A percentile compares a stretch with the other conserved stretches of the same genome.
Evolutionary conservation across 2,113 vertebrate genomes (phyloP).

Genomic region (Prochilodus magdalenae): DNA sequence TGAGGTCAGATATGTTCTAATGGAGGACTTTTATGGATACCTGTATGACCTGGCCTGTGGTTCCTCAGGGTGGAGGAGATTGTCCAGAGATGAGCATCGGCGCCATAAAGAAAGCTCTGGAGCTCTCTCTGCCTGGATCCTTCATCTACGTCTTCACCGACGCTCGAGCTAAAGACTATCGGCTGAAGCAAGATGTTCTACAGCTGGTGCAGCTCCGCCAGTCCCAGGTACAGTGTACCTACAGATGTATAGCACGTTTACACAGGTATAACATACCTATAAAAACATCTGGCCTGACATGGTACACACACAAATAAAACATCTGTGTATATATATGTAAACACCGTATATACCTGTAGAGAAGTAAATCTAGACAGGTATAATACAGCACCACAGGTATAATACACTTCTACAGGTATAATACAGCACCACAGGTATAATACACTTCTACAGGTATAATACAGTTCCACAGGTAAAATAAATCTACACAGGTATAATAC

Average conservation of each 20-base stretch:
- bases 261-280: neutral
- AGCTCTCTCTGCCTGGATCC: slow-evolving; percentile 86
- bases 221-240: slow-evolving; percentile 80
- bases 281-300: too few relatives aligned
- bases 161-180: slow-evolving; percentile 90
- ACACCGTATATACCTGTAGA: too few relatives aligned
- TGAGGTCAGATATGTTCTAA: too few relatives aligned
- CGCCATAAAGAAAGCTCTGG: slow-evolving; percentile 87
- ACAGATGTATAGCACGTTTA: neutral
- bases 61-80: slow-evolving; percentile 88
- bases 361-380: slow-evolving; percentile 78
- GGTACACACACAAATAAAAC: too few relatives aligned
- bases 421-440: neutral
- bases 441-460: slow-evolving; percentile 77
- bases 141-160: slow-evolving; percentile 94
- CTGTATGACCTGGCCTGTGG: neutral
- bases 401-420: neutral
- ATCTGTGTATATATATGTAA: too few relatives aligned
- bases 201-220: slow-evolving; percentile 88
- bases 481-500: neutral
- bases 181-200: slow-evolving; percentile 83
- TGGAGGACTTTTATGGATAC: too few relatives aligned
- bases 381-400: neutral
- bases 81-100: slow-evolving; percentile 95
- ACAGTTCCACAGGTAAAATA: neutral